Conservation (phyloP, 2,797 vertebrate species). For the Pteropus rufus region DNA sequence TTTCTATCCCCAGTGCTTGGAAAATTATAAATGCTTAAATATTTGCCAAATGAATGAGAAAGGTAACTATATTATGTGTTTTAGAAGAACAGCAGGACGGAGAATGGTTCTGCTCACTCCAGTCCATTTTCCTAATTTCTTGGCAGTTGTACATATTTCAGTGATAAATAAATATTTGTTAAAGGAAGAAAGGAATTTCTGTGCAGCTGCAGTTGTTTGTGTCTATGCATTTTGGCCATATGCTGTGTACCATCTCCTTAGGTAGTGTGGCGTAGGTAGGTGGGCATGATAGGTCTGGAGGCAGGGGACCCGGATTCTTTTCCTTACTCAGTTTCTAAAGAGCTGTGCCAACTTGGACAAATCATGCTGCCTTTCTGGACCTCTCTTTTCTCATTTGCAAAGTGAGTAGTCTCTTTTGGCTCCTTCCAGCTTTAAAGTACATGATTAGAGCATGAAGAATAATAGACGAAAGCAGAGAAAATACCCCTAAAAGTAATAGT, state of each 20-base stretch:
- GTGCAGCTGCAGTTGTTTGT: slow-evolving; percentile 61
- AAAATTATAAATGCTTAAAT: not conserved
- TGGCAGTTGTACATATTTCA: slow-evolving; percentile 56
- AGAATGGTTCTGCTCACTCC: not conserved
- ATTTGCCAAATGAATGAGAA: slow-evolving; percentile 18
- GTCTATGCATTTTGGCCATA: slow-evolving; percentile 27
- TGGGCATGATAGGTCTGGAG: not conserved
- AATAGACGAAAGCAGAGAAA: not conserved
- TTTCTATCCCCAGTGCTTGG: not conserved
- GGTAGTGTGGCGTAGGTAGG: not conserved
- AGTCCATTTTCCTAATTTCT: slow-evolving; percentile 55
- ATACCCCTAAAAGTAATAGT: not conserved
- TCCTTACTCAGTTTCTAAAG: not conserved
- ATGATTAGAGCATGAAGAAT: not conserved
- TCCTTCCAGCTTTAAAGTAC: not conserved
- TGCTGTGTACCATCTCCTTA: slow-evolving; percentile 22
- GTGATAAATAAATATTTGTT: slow-evolving; percentile 71
- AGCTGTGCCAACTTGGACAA: not conserved
- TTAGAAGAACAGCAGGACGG: not conserved
- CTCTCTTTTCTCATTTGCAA: slow-evolving; percentile 1
- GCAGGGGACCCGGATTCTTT: not conserved
- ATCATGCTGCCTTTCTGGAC: not conserved
- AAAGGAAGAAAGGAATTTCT: slow-evolving; percentile 42
- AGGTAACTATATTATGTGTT: not conserved
- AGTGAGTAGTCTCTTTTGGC: slow-evolving; percentile 14